phyloP scores from a whole-genome alignment of 2,888 invertebrate genomes.

The Spodoptera littoralis region DNA sequence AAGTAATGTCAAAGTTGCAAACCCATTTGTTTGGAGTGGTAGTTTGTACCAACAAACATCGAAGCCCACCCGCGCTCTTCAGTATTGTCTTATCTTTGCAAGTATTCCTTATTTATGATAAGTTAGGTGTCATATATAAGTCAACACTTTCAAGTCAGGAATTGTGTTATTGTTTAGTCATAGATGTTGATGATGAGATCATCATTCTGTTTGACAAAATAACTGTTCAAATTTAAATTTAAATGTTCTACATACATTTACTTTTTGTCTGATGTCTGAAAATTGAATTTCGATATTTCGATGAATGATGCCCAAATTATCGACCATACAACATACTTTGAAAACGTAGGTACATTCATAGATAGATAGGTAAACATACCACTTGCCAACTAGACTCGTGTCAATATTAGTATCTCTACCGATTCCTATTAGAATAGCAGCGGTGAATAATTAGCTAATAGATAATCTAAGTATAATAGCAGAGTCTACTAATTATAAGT shows the following conservation, averaged over 20 bases:
- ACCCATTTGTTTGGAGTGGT: constrained; percentile 41
- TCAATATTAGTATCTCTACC: constrained; percentile 21
- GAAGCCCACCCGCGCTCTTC: constrained; percentile 83
- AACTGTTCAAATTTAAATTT: too few species aligned
- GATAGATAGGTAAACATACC: constrained; percentile 2
- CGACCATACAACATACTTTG: too few species aligned
- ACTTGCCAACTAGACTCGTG: constrained; percentile 17
- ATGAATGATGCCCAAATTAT: too few species aligned
- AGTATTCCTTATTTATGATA: constrained; percentile 23
- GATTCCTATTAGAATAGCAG: constrained; percentile 64
- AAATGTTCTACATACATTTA: too few species aligned
- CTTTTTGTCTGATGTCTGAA: too few species aligned
- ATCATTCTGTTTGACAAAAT: too few species aligned
- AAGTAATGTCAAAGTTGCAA: constrained; percentile 29
- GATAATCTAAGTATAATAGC: constrained; percentile 64
- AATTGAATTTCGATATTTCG: too few species aligned
- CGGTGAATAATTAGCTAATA: constrained; percentile 48
- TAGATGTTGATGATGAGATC: neutral
- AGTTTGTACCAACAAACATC: constrained; percentile 63
- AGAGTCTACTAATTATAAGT: constrained; percentile 70
- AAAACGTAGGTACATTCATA: too few species aligned
- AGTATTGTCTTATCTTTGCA: constrained; percentile 32
- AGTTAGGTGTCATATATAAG: constrained; percentile 1
- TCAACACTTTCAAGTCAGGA: neutral
- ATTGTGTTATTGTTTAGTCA: neutral